Evolutionary conservation across 2,797 vertebrate species (phyloP).

Genomic region (Sebastes variabilis): DNA sequence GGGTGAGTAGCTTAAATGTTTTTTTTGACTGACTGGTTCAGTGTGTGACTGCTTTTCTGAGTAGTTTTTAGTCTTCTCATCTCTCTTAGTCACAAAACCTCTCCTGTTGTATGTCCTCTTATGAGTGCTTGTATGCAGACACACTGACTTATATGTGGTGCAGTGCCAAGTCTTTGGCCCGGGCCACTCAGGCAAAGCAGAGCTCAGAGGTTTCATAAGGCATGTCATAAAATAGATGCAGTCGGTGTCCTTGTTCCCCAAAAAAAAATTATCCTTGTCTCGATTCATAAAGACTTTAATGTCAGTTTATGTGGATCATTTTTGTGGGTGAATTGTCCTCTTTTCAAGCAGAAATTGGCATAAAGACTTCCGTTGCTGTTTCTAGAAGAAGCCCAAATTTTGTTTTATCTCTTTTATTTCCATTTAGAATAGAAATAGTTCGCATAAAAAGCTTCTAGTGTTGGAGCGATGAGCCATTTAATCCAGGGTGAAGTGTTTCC

Average conservation of each 20-base stretch:
- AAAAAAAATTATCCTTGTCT: background rate
- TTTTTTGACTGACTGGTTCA: background rate
- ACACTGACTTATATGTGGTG: slow-evolving; percentile 66
- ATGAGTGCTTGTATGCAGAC: background rate
- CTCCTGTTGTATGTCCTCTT: background rate
- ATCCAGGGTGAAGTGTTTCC: background rate
- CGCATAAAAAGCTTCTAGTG: background rate
- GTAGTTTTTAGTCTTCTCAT: background rate
- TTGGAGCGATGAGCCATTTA: background rate
- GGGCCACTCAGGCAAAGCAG: slow-evolving; percentile 12
- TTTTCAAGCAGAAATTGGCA: background rate
- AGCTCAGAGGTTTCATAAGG: slow-evolving; percentile 66
- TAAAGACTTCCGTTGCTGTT: background rate
- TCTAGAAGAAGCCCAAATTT: background rate
- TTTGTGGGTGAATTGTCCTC: background rate
- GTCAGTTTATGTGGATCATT: background rate
- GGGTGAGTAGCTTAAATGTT: slow-evolving; percentile 66
- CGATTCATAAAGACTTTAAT: background rate
- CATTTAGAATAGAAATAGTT: background rate
- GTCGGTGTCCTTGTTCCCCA: slow-evolving; percentile 4
- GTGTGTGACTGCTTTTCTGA: background rate
- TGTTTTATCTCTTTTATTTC: background rate
- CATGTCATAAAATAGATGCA: slow-evolving; percentile 59
- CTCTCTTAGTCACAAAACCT: background rate
- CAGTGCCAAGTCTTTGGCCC: slow-evolving; percentile 25